These are phyloP conservation scores for Pristiophorus japonicus DNA, from an alignment of 2,113 vertebrate genomes.

Conservation along the genomic window DNA sequence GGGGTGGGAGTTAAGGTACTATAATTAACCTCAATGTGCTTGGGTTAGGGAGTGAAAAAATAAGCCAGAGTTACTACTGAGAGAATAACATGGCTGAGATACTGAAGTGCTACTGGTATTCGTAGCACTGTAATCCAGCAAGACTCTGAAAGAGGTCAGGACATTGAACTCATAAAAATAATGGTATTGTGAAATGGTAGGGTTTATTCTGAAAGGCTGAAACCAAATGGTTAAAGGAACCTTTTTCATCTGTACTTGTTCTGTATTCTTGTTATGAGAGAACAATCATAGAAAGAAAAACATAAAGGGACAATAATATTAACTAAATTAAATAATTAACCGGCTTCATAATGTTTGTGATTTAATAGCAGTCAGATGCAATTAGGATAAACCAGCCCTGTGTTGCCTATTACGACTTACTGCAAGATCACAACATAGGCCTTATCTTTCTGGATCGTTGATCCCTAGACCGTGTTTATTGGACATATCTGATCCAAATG, in stretches of 20 bases:
- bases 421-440: background rate
- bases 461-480: background rate
- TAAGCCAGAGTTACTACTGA: background rate
- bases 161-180: background rate
- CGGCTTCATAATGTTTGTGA: background rate
- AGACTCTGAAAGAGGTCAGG: background rate
- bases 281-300: background rate
- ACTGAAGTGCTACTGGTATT: background rate
- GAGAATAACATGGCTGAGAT: background rate
- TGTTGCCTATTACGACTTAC: background rate
- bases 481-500: too few relatives aligned
- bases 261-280: background rate
- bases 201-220: too few relatives aligned
- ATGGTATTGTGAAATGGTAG: background rate
- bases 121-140: background rate
- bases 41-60: background rate
- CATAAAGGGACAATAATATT: background rate
- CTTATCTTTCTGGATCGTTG: background rate
- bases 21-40: background rate
- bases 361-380: background rate
- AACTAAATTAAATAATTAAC: background rate
- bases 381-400: background rate
- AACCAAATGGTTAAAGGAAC: background rate
- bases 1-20: background rate
- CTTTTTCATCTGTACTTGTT: background rate